Evolutionary conservation across 2,113 vertebrate species (phyloP).

Genomic region (Cynoglossus semilaevis): DNA sequence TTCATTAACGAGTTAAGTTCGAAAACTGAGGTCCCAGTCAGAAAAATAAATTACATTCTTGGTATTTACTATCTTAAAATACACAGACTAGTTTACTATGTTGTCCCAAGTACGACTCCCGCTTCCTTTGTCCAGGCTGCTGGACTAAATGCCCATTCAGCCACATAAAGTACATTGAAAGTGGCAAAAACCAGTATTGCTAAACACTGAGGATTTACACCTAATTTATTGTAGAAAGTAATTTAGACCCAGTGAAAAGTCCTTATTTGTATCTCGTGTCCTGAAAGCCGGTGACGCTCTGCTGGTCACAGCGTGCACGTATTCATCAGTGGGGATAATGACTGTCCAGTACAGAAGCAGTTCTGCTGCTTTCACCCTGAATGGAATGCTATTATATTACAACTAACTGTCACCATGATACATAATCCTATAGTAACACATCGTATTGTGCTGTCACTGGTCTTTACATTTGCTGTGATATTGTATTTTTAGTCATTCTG

Average conservation of each 20-base stretch:
- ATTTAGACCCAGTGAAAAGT: conserved; percentile 25
- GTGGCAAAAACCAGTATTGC: conserved; percentile 18
- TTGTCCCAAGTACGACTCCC: conserved; percentile 12
- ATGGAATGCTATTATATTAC: conserved; percentile 37
- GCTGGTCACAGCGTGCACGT: conserved; percentile 12
- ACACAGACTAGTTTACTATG: conserved; percentile 11
- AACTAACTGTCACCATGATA: conserved; percentile 41
- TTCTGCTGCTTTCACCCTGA: conserved; percentile 18
- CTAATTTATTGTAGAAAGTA: conserved; percentile 39
- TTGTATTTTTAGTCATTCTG: conserved; percentile 45
- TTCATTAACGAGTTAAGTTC: no score
- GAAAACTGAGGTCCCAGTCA: no score
- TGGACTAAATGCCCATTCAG: conserved; percentile 28
- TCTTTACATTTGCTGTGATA: conserved; percentile 9
- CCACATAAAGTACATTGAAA: conserved; percentile 28
- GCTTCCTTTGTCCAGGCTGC: conserved; percentile 43
- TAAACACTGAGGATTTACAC: conserved; percentile 41
- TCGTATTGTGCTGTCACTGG: conserved; percentile 18
- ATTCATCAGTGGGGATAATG: conserved; percentile 45
- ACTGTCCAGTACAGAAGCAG: conserved; percentile 12
- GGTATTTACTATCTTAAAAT: conserved; percentile 22
- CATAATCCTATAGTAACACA: conserved; percentile 22
- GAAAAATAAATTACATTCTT: no score
- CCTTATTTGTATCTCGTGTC: conserved; percentile 27
- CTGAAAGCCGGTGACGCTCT: conserved; percentile 26